Base-by-base conservation (phyloP, 92 coral and sea anemone species). In the Desmophyllum pertusum region DNA sequence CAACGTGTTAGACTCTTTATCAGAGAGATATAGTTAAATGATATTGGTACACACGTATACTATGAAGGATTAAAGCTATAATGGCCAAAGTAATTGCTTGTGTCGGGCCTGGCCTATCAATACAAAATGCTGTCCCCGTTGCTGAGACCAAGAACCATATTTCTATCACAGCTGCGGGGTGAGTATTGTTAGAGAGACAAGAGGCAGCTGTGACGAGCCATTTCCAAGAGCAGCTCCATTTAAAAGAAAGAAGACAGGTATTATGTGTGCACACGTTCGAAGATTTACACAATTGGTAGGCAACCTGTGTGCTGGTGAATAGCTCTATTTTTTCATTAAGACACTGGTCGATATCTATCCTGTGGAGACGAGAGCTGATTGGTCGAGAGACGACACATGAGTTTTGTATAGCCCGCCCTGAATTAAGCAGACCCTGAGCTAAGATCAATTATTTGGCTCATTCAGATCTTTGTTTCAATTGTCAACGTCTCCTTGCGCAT, bases 241-340 rank as follows among this genome's bases (percentile, higher is more conserved):
- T 87, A 92, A 69, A 83, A 86, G 91, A 81, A 91, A 84, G 88
- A 51, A 94, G 92, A 81, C 95, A 90, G 91, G 98, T 88, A 94
- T 94, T 94, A 92, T 94, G 90, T 88, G 85, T 77, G 92, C 95
- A 94, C 98, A 94, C 98, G 98, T 91, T 94, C 93, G 69, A 91
- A 79, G 90, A 92, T 87, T 87, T 85, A 94, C 95, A 94, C 95
- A 94, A 94, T 94, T 89, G 98, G 90, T 90, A 84, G n/a, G 89
- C 98, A 94, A 92, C 95, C 95, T 92, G 95, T 84, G 94, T 31
- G 86, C 88, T 79, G 88, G 81, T 94, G 90, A 94, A 94, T 94
- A 87, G 93, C 86, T 48, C 81, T 81, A 77, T 93, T 89, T 88
- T 88, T 89, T 91, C 88, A 94, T 92, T 92, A 89, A 91, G 78